Evolutionary conservation across 1,140 invertebrate species (phyloP).

Genomic region (Nephila pilipes): DNA sequence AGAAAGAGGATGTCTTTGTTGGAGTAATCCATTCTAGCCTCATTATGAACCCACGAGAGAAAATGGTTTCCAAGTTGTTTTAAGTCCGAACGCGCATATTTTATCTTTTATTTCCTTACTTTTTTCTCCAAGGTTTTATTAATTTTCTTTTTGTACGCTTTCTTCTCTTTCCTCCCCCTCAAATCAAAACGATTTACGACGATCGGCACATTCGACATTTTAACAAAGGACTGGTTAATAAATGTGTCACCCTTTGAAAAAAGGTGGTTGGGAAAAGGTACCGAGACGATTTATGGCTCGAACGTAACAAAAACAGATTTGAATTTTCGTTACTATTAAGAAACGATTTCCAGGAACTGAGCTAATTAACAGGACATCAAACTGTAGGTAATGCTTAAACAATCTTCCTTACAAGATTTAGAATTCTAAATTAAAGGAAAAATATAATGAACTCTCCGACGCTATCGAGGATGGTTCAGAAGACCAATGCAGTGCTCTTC

Average conservation of each 20-base stretch:
- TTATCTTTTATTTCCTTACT: neutral
- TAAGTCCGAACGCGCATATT: neutral
- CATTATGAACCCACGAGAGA: neutral
- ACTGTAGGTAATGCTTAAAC: too few relatives aligned
- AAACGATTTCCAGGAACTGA: too few relatives aligned
- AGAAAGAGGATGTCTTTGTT: constrained; percentile 42
- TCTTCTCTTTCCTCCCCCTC: neutral
- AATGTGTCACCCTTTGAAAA: neutral
- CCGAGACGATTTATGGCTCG: too few relatives aligned
- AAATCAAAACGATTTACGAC: neutral
- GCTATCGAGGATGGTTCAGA: too few relatives aligned
- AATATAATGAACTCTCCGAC: too few relatives aligned
- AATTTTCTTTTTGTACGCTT: neutral
- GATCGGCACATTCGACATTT: neutral
- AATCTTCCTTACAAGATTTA: too few relatives aligned
- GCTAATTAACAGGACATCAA: too few relatives aligned
- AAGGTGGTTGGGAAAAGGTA: neutral
- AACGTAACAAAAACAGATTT: too few relatives aligned
- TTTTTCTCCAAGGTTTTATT: neutral
- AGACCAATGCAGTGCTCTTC: too few relatives aligned
- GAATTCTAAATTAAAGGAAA: too few relatives aligned
- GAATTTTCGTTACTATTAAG: too few relatives aligned
- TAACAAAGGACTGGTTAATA: neutral
- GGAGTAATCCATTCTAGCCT: neutral
- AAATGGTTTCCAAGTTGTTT: constrained; percentile 18